Evolutionary conservation across 1,140 invertebrate species (phyloP).

Genomic region (Pararge aegeria): DNA sequence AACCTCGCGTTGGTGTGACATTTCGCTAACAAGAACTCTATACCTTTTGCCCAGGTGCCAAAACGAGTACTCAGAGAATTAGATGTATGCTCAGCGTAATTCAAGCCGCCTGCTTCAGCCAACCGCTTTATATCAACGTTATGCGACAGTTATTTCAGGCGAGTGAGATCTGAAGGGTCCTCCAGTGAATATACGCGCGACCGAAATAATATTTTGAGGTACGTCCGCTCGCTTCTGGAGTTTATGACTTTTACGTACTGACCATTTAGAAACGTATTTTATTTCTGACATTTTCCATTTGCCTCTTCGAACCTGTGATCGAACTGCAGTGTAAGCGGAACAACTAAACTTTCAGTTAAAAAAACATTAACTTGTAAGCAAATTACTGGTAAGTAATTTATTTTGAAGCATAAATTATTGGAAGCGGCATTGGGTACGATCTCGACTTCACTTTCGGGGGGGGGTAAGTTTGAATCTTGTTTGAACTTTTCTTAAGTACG

Average conservation of each 20-base stretch:
- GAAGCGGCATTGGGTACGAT: too few relatives aligned
- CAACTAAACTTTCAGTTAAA: too few relatives aligned
- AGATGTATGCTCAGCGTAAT: conserved; percentile 38
- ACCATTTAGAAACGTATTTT: neutral
- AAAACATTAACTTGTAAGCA: too few relatives aligned
- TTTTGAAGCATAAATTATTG: too few relatives aligned
- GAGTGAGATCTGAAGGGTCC: conserved; percentile 46
- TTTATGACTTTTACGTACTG: conserved; percentile 1
- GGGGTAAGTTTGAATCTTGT: too few relatives aligned
- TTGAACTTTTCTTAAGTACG: too few relatives aligned
- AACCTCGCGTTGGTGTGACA: too few relatives aligned
- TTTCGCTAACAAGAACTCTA: too few relatives aligned
- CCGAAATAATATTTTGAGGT: conserved; percentile 48
- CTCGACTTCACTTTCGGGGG: too few relatives aligned
- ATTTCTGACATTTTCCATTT: conserved; percentile 1
- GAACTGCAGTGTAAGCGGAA: neutral
- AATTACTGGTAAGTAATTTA: too few relatives aligned
- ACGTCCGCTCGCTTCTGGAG: conserved; percentile 2
- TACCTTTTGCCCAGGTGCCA: conserved; percentile 21
- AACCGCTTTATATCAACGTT: conserved; percentile 59
- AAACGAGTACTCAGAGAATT: conserved; percentile 37
- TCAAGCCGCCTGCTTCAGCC: conserved; percentile 42
- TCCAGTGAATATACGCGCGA: conserved; percentile 56
- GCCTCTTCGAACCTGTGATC: neutral
- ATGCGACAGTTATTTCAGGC: conserved; percentile 65